Percentiles rank a stretch among this genome's conserved stretches.
Evolutionary conservation across 1,140 invertebrate species (phyloP).

Genomic region (Coenobita brevimanus): DNA sequence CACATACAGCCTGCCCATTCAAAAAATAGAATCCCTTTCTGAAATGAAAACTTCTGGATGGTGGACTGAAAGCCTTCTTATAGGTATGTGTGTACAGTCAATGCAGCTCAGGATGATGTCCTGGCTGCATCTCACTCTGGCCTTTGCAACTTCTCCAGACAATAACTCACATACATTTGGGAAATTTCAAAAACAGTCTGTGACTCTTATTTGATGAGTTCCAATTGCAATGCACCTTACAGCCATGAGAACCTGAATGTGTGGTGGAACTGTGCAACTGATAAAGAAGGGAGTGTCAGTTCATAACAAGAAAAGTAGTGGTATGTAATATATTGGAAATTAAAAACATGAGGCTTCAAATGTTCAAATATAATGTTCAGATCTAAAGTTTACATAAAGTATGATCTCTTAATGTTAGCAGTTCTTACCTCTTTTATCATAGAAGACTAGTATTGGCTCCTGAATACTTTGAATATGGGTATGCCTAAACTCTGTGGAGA

Average conservation of each 20-base stretch:
- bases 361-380: no score
- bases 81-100: constrained; percentile 28
- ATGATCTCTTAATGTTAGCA: no score
- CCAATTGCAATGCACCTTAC: background rate
- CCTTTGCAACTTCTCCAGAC: background rate
- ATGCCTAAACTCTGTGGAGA: no score
- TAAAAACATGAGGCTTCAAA: no score
- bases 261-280: constrained; percentile 17
- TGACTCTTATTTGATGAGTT: background rate
- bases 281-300: no score
- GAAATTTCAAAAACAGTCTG: constrained; percentile 21
- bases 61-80: background rate
- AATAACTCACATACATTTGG: background rate
- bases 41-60: background rate
- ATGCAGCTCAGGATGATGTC: background rate
- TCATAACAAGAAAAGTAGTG: no score
- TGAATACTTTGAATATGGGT: no score
- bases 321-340: no score
- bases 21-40: constrained; percentile 27
- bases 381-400: no score
- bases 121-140: background rate
- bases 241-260: constrained; percentile 14
- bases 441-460: no score
- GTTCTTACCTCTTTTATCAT: no score
- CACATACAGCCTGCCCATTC: constrained; percentile 14